phyloP scores from a whole-genome alignment of 2,888 invertebrate species.

The Linnaemya tessellans region DNA sequence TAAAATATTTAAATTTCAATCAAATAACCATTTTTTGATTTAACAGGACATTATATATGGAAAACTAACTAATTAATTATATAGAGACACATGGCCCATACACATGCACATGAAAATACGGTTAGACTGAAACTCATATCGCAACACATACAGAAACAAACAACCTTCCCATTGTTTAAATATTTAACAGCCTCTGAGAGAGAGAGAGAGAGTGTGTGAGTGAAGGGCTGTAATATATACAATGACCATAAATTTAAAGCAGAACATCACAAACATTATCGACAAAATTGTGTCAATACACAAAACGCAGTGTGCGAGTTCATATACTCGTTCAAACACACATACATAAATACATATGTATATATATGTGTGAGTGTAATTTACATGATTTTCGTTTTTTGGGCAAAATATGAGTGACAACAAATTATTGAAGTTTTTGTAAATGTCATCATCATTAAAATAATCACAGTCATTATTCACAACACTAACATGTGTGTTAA shows the following conservation, averaged over 20 bases:
- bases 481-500: neutral
- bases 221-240: neutral
- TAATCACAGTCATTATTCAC: slow-evolving; percentile 50
- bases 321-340: neutral
- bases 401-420: slow-evolving; percentile 45
- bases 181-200: neutral
- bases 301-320: neutral
- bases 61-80: slow-evolving; percentile 56
- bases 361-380: neutral
- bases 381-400: neutral
- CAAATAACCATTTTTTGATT: slow-evolving; percentile 39
- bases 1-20: slow-evolving; percentile 43
- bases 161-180: slow-evolving; percentile 4
- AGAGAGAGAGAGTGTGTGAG: neutral
- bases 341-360: neutral
- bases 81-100: neutral
- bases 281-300: slow-evolving; percentile 39
- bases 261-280: slow-evolving; percentile 49
- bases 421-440: slow-evolving; percentile 60
- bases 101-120: neutral
- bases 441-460: slow-evolving; percentile 60
- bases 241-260: slow-evolving; percentile 47
- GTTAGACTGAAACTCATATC: neutral
- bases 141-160: neutral
- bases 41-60: slow-evolving; percentile 30